Evolutionary conservation across 2,113 vertebrate genomes (phyloP).

Genomic region (Brachyhypopomus gauderio): DNA sequence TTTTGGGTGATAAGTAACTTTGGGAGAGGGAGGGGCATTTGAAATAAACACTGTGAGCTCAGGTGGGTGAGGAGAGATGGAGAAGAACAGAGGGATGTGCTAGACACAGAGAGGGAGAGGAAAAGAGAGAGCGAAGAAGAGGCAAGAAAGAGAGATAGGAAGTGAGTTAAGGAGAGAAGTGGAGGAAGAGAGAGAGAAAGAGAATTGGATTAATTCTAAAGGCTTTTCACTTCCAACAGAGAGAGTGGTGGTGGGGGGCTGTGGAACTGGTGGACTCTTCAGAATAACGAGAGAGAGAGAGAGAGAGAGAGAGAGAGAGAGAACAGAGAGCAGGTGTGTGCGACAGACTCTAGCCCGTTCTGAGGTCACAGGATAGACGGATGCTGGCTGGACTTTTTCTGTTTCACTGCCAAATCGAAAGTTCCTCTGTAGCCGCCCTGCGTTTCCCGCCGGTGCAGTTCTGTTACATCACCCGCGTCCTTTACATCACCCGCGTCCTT

Average conservation of each 20-base stretch:
- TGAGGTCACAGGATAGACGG: slow-evolving; percentile 34
- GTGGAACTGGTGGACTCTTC: slow-evolving; percentile 2
- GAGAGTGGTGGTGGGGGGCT: not conserved
- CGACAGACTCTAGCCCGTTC: slow-evolving; percentile 19
- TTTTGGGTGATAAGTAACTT: no score
- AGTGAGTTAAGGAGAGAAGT: not conserved
- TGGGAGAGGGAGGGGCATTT: not conserved
- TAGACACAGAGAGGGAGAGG: not conserved
- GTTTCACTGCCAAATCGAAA: slow-evolving; percentile 15
- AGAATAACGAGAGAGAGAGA: not conserved
- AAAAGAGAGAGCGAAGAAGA: not conserved
- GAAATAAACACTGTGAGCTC: not conserved
- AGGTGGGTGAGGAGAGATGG: not conserved
- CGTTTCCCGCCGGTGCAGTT: not conserved
- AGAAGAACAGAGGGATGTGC: not conserved
- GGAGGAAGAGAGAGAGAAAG: not conserved
- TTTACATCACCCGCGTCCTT: no score
- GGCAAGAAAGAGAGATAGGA: not conserved
- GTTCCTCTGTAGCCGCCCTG: not conserved
- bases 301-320: slow-evolving; percentile 15
- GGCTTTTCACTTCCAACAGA: slow-evolving; percentile 14
- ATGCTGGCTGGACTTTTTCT: slow-evolving; percentile 10
- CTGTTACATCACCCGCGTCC: not conserved
- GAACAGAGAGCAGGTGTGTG: slow-evolving; percentile 36
- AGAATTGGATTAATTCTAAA: slow-evolving; percentile 8